Conservation (phyloP, 35 echinoderm and acorn worm species). For the Apostichopus japonicus region DNA sequence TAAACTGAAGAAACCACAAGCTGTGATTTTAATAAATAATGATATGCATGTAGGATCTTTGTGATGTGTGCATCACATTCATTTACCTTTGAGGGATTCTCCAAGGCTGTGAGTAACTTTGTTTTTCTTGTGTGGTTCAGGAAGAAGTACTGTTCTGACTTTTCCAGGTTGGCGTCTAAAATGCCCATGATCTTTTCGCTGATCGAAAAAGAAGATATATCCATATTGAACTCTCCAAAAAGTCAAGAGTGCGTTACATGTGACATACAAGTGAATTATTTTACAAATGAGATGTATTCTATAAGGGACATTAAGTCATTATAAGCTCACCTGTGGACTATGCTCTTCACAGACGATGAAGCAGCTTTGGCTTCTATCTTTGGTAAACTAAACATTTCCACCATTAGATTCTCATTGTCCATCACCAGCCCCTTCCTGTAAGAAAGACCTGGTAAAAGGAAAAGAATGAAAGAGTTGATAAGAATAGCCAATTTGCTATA, state of each 20-base stretch:
- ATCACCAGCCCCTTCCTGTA: constrained; percentile 74
- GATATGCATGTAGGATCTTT: too few species aligned
- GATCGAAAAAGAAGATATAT: not conserved
- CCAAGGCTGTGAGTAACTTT: constrained; percentile 61
- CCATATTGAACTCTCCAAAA: too few species aligned
- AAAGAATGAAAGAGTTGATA: not conserved
- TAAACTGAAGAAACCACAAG: too few species aligned
- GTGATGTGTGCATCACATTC: too few species aligned
- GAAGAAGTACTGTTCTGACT: constrained; percentile 71
- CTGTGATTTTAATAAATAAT: too few species aligned
- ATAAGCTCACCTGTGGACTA: constrained; percentile 9
- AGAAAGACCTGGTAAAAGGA: constrained; percentile 65
- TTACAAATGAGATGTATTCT: too few species aligned
- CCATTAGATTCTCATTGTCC: constrained; percentile 44
- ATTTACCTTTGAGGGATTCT: constrained; percentile 77
- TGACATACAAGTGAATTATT: too few species aligned
- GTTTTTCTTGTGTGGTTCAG: constrained; percentile 67
- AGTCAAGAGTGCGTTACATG: too few species aligned
- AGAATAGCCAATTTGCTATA: too few species aligned
- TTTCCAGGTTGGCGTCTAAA: constrained; percentile 19
- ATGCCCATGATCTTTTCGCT: not conserved
- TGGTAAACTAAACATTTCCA: constrained; percentile 40
- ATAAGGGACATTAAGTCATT: not conserved
- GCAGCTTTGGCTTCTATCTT: constrained; percentile 25
- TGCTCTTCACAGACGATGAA: not conserved